phyloP scores from a whole-genome alignment of 2,888 invertebrate species.

The Tromatobia lineatoria region DNA sequence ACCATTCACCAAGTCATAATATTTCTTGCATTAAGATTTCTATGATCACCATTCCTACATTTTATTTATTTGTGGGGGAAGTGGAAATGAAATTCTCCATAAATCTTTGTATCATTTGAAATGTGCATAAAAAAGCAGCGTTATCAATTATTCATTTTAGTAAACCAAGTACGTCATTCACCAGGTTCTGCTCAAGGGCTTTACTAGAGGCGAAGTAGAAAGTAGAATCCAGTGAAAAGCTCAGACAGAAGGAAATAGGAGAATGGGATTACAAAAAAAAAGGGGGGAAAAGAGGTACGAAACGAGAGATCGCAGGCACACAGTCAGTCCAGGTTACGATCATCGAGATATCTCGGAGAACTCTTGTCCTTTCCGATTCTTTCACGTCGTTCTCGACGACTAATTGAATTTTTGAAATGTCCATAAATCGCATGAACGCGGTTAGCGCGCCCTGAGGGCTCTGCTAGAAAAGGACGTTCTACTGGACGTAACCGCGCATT shows the following conservation, averaged over 20 bases:
- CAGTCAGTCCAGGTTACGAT: constrained; percentile 47
- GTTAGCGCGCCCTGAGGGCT: constrained; percentile 32
- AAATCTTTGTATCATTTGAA: not conserved
- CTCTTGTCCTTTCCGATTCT: constrained; percentile 26
- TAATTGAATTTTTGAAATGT: constrained; percentile 68
- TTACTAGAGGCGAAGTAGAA: not conserved
- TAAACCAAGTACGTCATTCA: not conserved
- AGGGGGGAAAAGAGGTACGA: not conserved
- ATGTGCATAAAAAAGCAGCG: not conserved
- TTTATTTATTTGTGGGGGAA: no score
- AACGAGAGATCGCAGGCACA: constrained; percentile 9
- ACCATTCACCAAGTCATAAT: no score
- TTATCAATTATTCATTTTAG: not conserved
- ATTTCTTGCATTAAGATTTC: no score
- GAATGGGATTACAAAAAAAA: constrained; percentile 5
- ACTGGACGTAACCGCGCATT: constrained; percentile 63
- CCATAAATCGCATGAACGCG: constrained; percentile 65
- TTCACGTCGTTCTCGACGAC: constrained; percentile 51
- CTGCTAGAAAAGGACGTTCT: constrained; percentile 10
- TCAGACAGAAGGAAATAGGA: constrained; percentile 2
- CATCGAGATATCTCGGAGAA: constrained; percentile 44
- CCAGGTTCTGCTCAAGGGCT: not conserved
- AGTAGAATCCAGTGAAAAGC: constrained; percentile 9
- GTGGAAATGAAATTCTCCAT: no score
- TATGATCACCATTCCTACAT: no score